Base-by-base conservation (phyloP, 2,797 vertebrate species). In the Danionella dracula region DNA sequence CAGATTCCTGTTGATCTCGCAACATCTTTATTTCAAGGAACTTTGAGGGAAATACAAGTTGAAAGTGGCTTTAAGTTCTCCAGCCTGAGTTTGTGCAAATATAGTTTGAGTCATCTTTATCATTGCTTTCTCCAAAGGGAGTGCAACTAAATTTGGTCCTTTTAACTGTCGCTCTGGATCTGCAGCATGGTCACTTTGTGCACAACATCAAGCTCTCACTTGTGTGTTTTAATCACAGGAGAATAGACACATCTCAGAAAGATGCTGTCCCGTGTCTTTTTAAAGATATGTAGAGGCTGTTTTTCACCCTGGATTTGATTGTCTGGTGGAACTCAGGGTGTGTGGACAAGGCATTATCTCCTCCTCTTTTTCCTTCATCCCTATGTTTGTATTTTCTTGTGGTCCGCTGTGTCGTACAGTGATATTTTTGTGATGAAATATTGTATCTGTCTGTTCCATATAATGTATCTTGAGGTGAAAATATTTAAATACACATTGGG, bases 401-500 rank as follows among this genome's bases (percentile, higher is more conserved):
- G 88, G 87, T 90, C 88, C 90, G 66, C 74, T 90, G 88, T 90
- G 87, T 92, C 85, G 90, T 92, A 89, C 84, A 77, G 90, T 91
- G 89, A 83, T 87, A 27, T 90, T 73, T 90, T 89, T 92, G 90
- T 89, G 88, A 89, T 87, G 84, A 87, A 84, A 86, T 86, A 87
- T 79, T 89, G 88, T 91, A 90, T 88, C 86, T 89, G 89, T 92
- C 89, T 88, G 88, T 90, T 91, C 88, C 90, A 92, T 91, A 90
- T 90, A 87, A 86, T 91, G 86, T 90, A 91, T 87, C 87, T 27
- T 89, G 82, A 88, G 86, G 90, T 91, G 88, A 87, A 89, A 90
- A 90, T 92, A 90, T 92, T 91, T 89, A 90, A 92, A 92, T 91
- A 92, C 90, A 91, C 89, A 91, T 90, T 89, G 86, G 88, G 84